These are phyloP conservation scores for Platalea minor DNA, from an alignment of 2,797 vertebrate genomes.

Conservation along the genomic window DNA sequence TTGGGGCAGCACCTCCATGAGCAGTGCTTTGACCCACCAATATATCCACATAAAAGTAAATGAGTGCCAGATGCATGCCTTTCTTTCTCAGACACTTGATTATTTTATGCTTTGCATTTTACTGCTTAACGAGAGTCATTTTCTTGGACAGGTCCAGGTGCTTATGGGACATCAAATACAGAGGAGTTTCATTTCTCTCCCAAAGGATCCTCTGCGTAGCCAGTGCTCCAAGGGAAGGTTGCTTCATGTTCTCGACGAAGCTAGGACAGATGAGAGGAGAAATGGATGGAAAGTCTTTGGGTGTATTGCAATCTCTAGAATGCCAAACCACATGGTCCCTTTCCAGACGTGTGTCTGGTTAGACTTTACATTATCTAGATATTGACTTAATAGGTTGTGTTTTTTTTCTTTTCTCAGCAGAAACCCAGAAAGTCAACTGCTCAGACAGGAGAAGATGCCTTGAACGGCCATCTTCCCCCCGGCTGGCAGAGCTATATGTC, in stretches of 20 bases:
- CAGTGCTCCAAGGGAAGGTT: not conserved
- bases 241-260: not conserved
- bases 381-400: not conserved
- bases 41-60: not conserved
- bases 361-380: not conserved
- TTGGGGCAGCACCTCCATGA: not conserved
- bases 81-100: not conserved
- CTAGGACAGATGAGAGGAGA: not conserved
- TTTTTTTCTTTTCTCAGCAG: constrained; percentile 71
- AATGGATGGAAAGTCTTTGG: not conserved
- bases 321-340: not conserved
- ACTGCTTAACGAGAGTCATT: not conserved
- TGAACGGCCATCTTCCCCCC: constrained; percentile 81
- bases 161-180: not conserved
- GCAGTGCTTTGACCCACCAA: not conserved
- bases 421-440: constrained; percentile 86
- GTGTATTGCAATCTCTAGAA: not conserved
- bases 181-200: not conserved
- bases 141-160: not conserved
- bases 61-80: not conserved
- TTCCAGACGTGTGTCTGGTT: not conserved
- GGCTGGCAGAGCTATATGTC: constrained; percentile 97
- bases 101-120: not conserved
- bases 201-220: not conserved
- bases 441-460: constrained; percentile 84